A percentile compares a stretch with the other conserved stretches of the same genome.
Conservation (phyloP, 2,888 invertebrate genomes). For the Clitarchus hookeri region DNA sequence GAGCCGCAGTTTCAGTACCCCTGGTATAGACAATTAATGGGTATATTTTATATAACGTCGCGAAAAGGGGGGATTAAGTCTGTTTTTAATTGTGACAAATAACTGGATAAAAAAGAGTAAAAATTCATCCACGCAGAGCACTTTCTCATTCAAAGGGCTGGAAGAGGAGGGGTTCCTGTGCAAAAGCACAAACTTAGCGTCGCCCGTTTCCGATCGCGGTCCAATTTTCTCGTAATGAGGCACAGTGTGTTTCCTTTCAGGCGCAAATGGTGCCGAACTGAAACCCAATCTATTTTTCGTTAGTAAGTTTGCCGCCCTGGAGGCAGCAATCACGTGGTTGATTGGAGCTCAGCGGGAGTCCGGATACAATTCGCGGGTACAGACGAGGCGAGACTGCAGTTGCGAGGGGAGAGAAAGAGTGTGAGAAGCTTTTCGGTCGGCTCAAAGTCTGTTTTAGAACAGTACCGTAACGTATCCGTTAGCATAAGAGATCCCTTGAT, state of each 20-base stretch:
- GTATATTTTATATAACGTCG: no score
- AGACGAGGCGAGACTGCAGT: background rate
- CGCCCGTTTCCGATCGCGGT: background rate
- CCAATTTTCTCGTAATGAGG: background rate
- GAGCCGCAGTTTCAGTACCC: no score
- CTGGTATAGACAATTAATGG: no score
- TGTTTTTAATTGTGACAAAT: no score
- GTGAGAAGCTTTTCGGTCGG: no score
- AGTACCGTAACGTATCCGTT: no score
- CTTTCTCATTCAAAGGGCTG: background rate
- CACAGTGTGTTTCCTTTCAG: background rate
- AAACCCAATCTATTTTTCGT: constrained; percentile 5
- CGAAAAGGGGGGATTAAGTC: no score
- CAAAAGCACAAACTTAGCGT: background rate
- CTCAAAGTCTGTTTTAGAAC: no score
- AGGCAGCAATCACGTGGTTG: background rate
- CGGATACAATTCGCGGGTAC: background rate
- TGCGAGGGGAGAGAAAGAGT: background rate
- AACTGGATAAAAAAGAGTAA: no score
- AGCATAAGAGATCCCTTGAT: no score
- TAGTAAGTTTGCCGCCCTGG: background rate
- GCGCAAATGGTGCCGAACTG: constrained; percentile 2
- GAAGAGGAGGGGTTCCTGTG: background rate
- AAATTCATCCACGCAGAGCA: no score
- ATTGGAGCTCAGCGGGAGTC: background rate